phyloP scores from a whole-genome alignment of 2,797 vertebrate genomes.

The Protonibea diacanthus region DNA sequence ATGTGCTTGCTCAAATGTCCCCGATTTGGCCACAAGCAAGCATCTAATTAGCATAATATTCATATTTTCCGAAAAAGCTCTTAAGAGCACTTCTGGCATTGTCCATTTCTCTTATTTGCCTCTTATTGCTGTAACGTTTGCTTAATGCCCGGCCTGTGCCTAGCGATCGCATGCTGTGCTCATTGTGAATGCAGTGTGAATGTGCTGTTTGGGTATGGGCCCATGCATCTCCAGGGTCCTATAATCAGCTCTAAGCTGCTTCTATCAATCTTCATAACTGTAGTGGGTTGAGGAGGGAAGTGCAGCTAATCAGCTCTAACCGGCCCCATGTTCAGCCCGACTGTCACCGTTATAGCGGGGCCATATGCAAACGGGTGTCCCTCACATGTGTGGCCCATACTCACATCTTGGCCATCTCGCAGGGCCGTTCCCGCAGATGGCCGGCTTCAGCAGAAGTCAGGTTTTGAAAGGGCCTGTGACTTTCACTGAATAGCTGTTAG shows the following conservation, averaged over 20 bases:
- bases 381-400: constrained; percentile 51
- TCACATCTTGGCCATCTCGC: constrained; percentile 48
- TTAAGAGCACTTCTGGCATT: constrained; percentile 81
- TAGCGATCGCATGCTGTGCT: constrained; percentile 72
- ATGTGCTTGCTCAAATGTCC: constrained; percentile 77
- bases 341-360: constrained; percentile 71
- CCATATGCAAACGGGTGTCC: constrained; percentile 75
- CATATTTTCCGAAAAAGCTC: constrained; percentile 80
- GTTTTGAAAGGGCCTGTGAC: constrained; percentile 73
- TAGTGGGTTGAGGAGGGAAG: constrained; percentile 79
- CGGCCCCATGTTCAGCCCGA: constrained; percentile 78
- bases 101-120: constrained; percentile 81
- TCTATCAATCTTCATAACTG: constrained; percentile 87
- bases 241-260: constrained; percentile 84
- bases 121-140: constrained; percentile 76
- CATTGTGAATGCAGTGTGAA: constrained; percentile 79
- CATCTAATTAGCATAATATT: constrained; percentile 86
- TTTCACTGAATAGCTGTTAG: constrained; percentile 78
- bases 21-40: constrained; percentile 81
- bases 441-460: constrained; percentile 52
- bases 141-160: constrained; percentile 76
- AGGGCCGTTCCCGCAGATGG: constrained; percentile 70
- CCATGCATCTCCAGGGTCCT: constrained; percentile 81
- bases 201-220: constrained; percentile 81
- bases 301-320: constrained; percentile 83